Evolutionary conservation across 2,888 invertebrate species (phyloP).

Genomic region (Pyrocoelia pectoralis): DNA sequence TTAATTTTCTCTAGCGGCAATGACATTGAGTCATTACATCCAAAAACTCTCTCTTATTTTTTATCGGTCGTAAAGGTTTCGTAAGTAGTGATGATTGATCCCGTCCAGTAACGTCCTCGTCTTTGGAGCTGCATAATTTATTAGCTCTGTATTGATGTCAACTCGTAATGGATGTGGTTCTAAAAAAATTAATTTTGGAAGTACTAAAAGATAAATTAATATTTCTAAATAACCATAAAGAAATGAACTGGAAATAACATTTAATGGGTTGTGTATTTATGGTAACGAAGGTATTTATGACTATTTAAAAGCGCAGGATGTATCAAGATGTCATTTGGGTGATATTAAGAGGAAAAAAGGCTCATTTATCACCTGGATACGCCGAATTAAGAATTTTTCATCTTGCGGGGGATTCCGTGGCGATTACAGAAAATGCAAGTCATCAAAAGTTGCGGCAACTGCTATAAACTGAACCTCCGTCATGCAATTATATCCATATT

Average conservation of each 20-base stretch:
- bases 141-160: slow-evolving; percentile 50
- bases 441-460: slow-evolving; percentile 52
- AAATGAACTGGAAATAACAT: slow-evolving; percentile 43
- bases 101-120: slow-evolving; percentile 43
- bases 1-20: slow-evolving; percentile 35
- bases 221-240: slow-evolving; percentile 44
- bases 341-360: slow-evolving; percentile 1
- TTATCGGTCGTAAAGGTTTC: slow-evolving; percentile 37
- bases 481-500: slow-evolving; percentile 51
- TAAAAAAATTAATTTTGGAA: slow-evolving; percentile 54
- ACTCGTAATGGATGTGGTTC: slow-evolving; percentile 53
- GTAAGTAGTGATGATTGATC: slow-evolving; percentile 45
- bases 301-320: slow-evolving; percentile 8
- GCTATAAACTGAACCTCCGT: slow-evolving; percentile 49
- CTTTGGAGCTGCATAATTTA: slow-evolving; percentile 46
- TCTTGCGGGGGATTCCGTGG: slow-evolving; percentile 40
- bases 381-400: slow-evolving; percentile 43
- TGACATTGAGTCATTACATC: slow-evolving; percentile 40
- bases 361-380: slow-evolving; percentile 15
- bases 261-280: slow-evolving; percentile 36
- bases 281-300: slow-evolving; percentile 20
- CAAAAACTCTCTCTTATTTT: neutral
- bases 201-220: slow-evolving; percentile 54
- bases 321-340: slow-evolving; percentile 2
- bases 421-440: slow-evolving; percentile 47